Evolutionary conservation across 1,140 invertebrate genomes (phyloP).

Genomic region (Trichoplusia ni): DNA sequence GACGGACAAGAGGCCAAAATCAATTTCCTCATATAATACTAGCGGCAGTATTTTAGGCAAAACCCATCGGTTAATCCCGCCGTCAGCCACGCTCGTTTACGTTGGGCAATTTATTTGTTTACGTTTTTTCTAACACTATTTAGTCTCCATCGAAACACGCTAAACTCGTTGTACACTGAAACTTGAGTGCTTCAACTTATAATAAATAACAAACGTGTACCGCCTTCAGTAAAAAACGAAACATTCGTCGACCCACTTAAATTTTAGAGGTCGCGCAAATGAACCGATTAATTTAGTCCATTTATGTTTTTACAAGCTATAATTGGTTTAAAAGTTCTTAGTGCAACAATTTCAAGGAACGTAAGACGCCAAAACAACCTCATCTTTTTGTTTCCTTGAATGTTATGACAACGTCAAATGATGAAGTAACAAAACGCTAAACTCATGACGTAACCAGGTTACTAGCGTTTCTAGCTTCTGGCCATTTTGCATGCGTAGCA

Average conservation of each 20-base stretch:
- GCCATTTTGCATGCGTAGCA: neutral
- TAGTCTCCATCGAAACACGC: constrained; percentile 35
- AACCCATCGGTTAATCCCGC: constrained; percentile 66
- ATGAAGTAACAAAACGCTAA: neutral
- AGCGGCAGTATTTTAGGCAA: constrained; percentile 43
- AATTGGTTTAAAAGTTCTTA: constrained; percentile 41
- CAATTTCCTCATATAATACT: constrained; percentile 53
- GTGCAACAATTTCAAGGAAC: constrained; percentile 50
- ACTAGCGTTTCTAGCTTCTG: constrained; percentile 18
- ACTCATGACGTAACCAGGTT: constrained; percentile 30
- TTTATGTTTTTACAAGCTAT: constrained; percentile 18
- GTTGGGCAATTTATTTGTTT: constrained; percentile 57
- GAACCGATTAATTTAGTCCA: constrained; percentile 33
- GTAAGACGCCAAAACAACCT: constrained; percentile 42
- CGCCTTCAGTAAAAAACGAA: constrained; percentile 9
- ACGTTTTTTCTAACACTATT: constrained; percentile 57
- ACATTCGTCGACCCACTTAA: constrained; percentile 40
- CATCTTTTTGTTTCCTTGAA: constrained; percentile 45
- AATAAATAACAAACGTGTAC: constrained; percentile 1
- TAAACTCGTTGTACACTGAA: constrained; percentile 29
- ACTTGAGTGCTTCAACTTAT: neutral
- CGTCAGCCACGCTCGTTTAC: constrained; percentile 53
- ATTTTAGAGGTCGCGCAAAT: constrained; percentile 46
- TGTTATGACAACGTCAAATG: constrained; percentile 20
- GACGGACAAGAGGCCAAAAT: constrained; percentile 18